A percentile compares a stretch with the other conserved stretches of the same genome.
These are phyloP conservation scores for Drosophila pseudotalamancana DNA, from an alignment of 2,888 invertebrate species.

Conservation along the genomic window DNA sequence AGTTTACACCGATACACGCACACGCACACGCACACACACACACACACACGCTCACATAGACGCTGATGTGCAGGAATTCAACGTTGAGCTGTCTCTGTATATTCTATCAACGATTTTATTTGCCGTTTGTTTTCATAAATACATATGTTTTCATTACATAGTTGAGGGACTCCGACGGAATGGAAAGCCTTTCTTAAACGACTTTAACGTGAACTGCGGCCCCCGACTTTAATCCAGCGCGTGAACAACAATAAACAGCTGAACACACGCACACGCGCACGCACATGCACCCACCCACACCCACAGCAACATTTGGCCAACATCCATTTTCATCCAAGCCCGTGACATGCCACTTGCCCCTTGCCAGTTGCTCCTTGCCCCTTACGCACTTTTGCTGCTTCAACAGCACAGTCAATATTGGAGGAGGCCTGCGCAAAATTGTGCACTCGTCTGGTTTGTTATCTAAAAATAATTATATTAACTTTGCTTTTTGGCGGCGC, in stretches of 20 bases:
- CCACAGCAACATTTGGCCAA: background rate
- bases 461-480: constrained; percentile 80
- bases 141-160: constrained; percentile 50
- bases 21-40: background rate
- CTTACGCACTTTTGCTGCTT: constrained; percentile 54
- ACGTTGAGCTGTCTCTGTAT: constrained; percentile 10
- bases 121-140: constrained; percentile 31
- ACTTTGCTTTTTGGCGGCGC: constrained; percentile 71
- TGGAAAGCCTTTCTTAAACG: constrained; percentile 18
- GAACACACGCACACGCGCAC: no score
- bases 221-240: constrained; percentile 9
- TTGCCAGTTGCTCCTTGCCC: no score
- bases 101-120: constrained; percentile 28
- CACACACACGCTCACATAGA: background rate
- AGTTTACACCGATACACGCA: no score
- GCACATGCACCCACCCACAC: background rate
- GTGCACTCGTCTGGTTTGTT: constrained; percentile 78
- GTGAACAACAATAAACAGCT: constrained; percentile 41
- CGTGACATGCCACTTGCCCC: background rate
- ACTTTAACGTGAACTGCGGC: constrained; percentile 26
- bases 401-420: constrained; percentile 40
- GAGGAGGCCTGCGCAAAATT: constrained; percentile 51
- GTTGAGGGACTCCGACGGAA: constrained; percentile 25
- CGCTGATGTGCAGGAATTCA: constrained; percentile 3
- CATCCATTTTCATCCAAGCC: background rate